Base-by-base conservation (phyloP, 2,888 invertebrate species). In the Papilio elwesi region DNA sequence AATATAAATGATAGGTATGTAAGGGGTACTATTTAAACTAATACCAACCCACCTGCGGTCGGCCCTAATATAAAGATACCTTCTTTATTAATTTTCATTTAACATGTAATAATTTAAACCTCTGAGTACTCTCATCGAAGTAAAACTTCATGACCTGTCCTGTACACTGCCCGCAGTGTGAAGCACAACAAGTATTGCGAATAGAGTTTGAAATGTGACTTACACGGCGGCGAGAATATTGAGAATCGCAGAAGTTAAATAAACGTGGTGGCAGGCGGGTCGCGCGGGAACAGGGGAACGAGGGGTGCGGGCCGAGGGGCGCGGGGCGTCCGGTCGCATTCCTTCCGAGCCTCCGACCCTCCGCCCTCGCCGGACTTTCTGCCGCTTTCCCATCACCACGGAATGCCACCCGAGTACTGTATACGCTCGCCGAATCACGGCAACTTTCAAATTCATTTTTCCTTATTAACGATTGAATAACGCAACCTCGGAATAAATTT, bases 261-360 rank as follows among this genome's bases (percentile, higher is more conserved):
- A 79, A 79, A 79, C 76, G 80, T 74, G 65, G 64, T 69, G 57
- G 68, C 69, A 64, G 72, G 6, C 67, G 59, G 10, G 26, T 48
- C 26, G 68, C 63, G 64, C 49, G 53, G 72, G 68, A 73, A 64
- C 55, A 68, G 73, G 77, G 76, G 77, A 76, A 76, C 73, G 68
- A 65, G 76, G 47, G 70, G 76, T 63, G 68, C 74, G 62, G 69
- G 71, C 71, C 71, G 71, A 78, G 74, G 77, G 77, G 76, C 76
- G 81, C 75, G 77, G 74, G 74, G 76, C 75, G 87, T 83, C 85
- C 88, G 90, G 89, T 87, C 90, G 89, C 93, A 93, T 93, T 93
- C 93, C 91, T 89, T 80, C 85, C 86, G 79, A 89, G 88, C 91
- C 90, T 90, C 87, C 88, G 87, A 86, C 87, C 87, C 83, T 81